phyloP scores from a whole-genome alignment of 2,888 invertebrate species.

The Nasonovia ribisnigri region DNA sequence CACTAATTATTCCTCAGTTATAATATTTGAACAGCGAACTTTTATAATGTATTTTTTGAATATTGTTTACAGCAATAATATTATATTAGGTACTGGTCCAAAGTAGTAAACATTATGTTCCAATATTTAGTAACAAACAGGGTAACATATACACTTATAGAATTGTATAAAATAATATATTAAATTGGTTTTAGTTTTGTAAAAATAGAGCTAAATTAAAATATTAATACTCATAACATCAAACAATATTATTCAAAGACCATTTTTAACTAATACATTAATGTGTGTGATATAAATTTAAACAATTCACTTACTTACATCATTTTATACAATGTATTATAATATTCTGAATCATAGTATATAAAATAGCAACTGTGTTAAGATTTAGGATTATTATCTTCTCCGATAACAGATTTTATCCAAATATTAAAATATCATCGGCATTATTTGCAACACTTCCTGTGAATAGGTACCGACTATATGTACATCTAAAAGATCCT shows the following conservation, averaged over 20 bases:
- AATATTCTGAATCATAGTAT: background rate
- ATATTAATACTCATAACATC: background rate
- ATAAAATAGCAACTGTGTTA: too few species aligned
- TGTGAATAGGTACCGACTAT: too few species aligned
- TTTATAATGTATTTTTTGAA: background rate
- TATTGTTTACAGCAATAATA: background rate
- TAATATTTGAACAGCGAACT: background rate
- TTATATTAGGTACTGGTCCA: background rate
- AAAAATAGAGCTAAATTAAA: background rate
- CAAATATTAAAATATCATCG: too few species aligned
- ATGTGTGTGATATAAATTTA: background rate
- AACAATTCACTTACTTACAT: background rate
- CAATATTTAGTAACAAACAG: background rate
- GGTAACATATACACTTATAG: background rate
- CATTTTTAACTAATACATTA: background rate
- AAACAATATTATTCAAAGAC: background rate
- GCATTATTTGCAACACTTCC: too few species aligned
- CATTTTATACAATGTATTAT: background rate
- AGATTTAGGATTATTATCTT: too few species aligned
- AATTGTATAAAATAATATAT: background rate
- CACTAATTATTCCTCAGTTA: background rate
- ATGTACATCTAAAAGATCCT: too few species aligned
- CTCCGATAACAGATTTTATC: too few species aligned
- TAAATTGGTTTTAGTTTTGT: background rate
- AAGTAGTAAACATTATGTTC: background rate